Evolutionary conservation across 1,140 invertebrate genomes (phyloP), one percentile per base, ranked within the genome.

Genomic region (Hyles euphorbiae): DNA sequence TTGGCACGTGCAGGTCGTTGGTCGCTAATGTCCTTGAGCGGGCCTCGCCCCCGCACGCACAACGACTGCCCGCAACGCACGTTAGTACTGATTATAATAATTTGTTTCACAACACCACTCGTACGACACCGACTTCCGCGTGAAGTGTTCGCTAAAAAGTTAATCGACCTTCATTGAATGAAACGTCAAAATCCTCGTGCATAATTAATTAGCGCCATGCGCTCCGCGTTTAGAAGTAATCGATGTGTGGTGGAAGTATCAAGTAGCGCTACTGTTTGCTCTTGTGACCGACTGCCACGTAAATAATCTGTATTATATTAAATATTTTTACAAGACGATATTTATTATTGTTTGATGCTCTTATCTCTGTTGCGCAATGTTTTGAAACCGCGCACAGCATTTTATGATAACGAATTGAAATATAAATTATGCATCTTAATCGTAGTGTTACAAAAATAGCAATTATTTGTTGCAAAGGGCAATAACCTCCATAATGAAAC

Each of bases 11-110:
- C 73, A 76, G 82, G 81, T 85, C 84, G 70, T 79, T 81, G 77
- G 54, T 78, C 81, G 74, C 61, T 70, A 60, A 66, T 82, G 84
- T 74, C 84, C 84, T 87, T 87, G 84, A 83, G 76, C 77, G 78
- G 77, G 73, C 80, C 76, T 81, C 80, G 80, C 78, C 76, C 81
- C 68, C 72, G 56, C 71, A 67, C 61, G 61, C 69, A 57, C 57
- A 56, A 22, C 22, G 22, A 22, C 22, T 22, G 22, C 2, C 22
- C 64, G 4, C 46, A 54, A 40, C 44, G 34, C 6, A 55, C 40
- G 32, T 33, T 8, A 49, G 48, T 53, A 53, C 36, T 36, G 34
- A 53, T 53, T 34, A 53, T 53, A 51, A 59, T 53, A 60, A 22
- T 46, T 9, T 34, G 53, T 50, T 57, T 56, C 56, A 44, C 34